phyloP scores from a whole-genome alignment of 37 sponge, comb jelly and placozoan genomes.

The Bolinopsis microptera region DNA sequence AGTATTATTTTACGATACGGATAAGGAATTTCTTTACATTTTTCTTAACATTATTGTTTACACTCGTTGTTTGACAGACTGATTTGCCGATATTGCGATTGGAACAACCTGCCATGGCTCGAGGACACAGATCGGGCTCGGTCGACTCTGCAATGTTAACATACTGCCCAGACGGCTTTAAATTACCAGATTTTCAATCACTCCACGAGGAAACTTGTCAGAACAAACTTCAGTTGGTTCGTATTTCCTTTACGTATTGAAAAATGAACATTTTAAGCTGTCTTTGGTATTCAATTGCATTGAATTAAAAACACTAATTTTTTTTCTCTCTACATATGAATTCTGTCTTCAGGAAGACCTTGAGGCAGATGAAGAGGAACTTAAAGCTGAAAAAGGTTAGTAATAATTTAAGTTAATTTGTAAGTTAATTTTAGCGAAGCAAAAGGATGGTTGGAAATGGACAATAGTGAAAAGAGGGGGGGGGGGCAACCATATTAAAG shows the following conservation, averaged over 20 bases:
- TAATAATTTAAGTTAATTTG: neutral
- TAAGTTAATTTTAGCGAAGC: neutral
- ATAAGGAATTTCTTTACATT: too few species aligned
- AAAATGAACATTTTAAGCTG: neutral
- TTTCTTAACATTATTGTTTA: too few species aligned
- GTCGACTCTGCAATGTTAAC: neutral
- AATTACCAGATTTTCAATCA: neutral
- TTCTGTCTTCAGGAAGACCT: slow-evolving; percentile 13
- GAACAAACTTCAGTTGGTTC: neutral
- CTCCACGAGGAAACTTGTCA: neutral
- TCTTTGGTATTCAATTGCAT: too few species aligned
- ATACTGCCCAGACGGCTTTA: neutral
- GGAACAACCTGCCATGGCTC: neutral
- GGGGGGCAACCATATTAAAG: too few species aligned
- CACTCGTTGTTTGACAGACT: neutral
- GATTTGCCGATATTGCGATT: neutral
- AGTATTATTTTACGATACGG: too few species aligned
- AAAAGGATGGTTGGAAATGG: too few species aligned
- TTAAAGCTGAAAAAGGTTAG: neutral
- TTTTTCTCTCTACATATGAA: too few species aligned
- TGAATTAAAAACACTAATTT: too few species aligned
- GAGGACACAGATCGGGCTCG: neutral
- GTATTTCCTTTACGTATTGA: neutral
- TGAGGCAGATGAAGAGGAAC: neutral
- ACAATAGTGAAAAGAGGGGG: too few species aligned